A percentile compares a stretch with the other conserved stretches of the same genome.
These are phyloP conservation scores for Lichenostomus cassidix DNA, from an alignment of 2,113 vertebrate species.

Conservation along the genomic window DNA sequence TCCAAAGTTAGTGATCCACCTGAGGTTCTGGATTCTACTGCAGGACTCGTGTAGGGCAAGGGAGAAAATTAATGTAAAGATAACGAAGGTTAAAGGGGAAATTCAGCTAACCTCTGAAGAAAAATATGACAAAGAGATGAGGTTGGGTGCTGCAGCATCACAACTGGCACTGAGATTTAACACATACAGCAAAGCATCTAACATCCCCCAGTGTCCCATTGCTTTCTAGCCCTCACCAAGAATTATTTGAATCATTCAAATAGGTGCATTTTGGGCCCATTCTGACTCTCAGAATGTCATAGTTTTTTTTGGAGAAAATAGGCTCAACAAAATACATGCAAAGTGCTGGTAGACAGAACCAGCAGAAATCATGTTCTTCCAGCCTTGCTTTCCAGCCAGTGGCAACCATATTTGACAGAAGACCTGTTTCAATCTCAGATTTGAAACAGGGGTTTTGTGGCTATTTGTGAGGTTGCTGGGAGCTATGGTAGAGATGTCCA, in stretches of 20 bases:
- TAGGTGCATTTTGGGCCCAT: neutral
- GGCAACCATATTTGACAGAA: neutral
- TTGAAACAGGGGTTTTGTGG: neutral
- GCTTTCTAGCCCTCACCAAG: neutral
- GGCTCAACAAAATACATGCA: accelerated
- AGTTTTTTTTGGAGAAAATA: neutral
- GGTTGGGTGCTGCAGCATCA: too few relatives aligned
- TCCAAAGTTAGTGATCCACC: neutral
- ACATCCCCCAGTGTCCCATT: accelerated
- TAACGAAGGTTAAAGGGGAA: neutral
- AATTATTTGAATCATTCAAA: neutral
- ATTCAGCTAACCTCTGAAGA: neutral
- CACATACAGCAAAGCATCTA: neutral
- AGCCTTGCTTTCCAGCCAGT: neutral
- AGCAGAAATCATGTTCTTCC: neutral
- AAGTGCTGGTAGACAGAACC: neutral
- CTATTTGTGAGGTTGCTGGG: neutral
- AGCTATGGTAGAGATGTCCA: neutral
- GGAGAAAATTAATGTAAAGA: neutral
- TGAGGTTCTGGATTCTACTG: neutral
- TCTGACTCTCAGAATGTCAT: neutral
- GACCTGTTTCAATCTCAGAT: neutral
- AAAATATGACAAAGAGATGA: neutral
- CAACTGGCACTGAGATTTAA: neutral
- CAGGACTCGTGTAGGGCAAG: neutral